Conservation (phyloP, 2,888 invertebrate species). For the Agrotis ipsilon region DNA sequence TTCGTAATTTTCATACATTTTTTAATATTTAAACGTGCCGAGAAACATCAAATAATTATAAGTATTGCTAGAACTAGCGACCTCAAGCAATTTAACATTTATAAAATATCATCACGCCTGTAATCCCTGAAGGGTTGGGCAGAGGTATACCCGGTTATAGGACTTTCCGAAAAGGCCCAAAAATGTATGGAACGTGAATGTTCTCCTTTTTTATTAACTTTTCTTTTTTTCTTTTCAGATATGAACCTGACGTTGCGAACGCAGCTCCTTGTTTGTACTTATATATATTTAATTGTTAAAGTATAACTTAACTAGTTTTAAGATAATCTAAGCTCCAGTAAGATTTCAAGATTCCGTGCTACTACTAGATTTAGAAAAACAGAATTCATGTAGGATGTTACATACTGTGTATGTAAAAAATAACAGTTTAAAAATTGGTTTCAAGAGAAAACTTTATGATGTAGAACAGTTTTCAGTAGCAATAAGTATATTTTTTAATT, state of each 20-base stretch:
- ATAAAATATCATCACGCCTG: too few relatives aligned
- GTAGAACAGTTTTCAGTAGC: too few relatives aligned
- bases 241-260: constrained; percentile 22
- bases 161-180: too few relatives aligned
- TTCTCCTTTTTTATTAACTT: too few relatives aligned
- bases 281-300: constrained; percentile 44
- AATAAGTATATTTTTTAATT: background rate
- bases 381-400: background rate
- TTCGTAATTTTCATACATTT: too few relatives aligned
- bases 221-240: constrained; percentile 32
- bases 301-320: constrained; percentile 67
- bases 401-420: background rate
- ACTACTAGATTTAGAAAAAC: constrained; percentile 4
- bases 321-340: constrained; percentile 57
- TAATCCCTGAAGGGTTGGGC: too few relatives aligned
- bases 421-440: background rate
- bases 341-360: constrained; percentile 54
- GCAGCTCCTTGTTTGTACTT: constrained; percentile 21
- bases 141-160: too few relatives aligned
- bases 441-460: background rate
- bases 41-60: too few relatives aligned
- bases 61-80: too few relatives aligned
- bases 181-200: too few relatives aligned
- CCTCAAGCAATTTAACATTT: too few relatives aligned
- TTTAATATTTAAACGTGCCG: too few relatives aligned